A percentile compares a stretch with the other conserved stretches of the same genome.
Evolutionary conservation across 2,113 vertebrate genomes (phyloP).

Genomic region (Gymnobelideus leadbeateri): DNA sequence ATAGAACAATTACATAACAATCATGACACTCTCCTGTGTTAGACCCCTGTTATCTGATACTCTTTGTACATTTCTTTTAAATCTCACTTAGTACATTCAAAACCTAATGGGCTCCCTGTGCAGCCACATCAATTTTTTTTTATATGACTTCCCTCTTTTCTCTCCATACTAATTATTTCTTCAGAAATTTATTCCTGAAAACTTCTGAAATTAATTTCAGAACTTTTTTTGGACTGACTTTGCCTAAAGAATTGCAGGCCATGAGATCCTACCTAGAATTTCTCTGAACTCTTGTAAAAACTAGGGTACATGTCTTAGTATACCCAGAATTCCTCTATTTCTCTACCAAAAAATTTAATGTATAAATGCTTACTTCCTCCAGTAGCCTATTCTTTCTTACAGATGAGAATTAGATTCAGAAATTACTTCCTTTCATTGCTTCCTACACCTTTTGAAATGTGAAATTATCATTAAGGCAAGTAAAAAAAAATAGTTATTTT

Average conservation of each 20-base stretch:
- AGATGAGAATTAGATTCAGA: neutral
- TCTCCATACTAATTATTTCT: neutral
- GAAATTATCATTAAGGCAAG: neutral
- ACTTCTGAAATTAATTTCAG: neutral
- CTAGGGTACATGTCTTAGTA: neutral
- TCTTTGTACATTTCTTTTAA: neutral
- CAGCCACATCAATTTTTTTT: neutral
- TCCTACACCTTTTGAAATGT: neutral
- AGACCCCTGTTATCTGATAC: neutral
- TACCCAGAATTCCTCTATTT: neutral
- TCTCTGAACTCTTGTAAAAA: neutral
- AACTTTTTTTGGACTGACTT: neutral
- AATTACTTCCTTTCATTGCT: neutral
- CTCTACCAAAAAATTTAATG: neutral
- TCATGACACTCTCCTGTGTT: neutral
- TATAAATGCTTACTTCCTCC: neutral
- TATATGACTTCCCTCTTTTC: neutral
- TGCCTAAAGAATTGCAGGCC: neutral
- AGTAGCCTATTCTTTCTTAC: neutral
- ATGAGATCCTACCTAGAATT: neutral
- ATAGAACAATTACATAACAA: neutral
- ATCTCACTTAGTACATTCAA: neutral
- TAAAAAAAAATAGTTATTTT: neutral
- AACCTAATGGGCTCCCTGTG: neutral
- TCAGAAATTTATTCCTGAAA: neutral